Evolutionary conservation across 2,113 vertebrate genomes (phyloP), one percentile per base, ranked within the genome.

Genomic region (Catharus fuscescens): DNA sequence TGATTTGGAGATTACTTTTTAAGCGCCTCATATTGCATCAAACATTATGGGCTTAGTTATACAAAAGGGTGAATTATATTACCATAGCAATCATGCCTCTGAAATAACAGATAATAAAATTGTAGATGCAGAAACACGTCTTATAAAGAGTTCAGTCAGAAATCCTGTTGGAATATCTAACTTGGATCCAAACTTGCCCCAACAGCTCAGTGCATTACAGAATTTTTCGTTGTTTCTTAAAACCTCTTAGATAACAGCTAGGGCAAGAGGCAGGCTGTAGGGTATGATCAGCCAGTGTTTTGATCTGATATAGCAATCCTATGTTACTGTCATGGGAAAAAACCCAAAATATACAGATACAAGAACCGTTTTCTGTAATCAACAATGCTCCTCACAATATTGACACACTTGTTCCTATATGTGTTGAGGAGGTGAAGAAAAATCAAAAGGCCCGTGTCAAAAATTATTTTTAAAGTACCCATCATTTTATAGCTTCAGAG

Each of bases 181-280:
- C 9, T 72, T 0, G 0, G 17, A 78, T 59, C 17, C 29, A 36
- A 8, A 81, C 13, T 8, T 71, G 10, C 7, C 19, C 50, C 17
- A 89, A 31, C 6, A 64, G 12, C 26, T 45, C 2, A 1, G 16
- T 42, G 3, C 3, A 31, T n/a, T 52, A 42, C 0, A 1, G 14
- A 12, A 25, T 31, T 79, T 77, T 81, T 20, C 9, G 2, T 20
- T 47, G 3, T 24, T 88, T 85, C 74, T 70, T 48, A 78, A 93
- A 80, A 85, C 47, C 12, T 3, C 4, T 64, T 29, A 78, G 19
- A 18, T 42, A 57, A 44, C 47, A 80, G 10, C 8, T 54, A 65
- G 21, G 28, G 10, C 9, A 66, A 85, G 28, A 61, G 21, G 6
- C 5, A 76, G 28, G 12, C 12, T 76, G 4, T 44, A 60, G 78